Base-by-base conservation (phyloP, 2,888 invertebrate species). In the Oxytorus armatus region DNA sequence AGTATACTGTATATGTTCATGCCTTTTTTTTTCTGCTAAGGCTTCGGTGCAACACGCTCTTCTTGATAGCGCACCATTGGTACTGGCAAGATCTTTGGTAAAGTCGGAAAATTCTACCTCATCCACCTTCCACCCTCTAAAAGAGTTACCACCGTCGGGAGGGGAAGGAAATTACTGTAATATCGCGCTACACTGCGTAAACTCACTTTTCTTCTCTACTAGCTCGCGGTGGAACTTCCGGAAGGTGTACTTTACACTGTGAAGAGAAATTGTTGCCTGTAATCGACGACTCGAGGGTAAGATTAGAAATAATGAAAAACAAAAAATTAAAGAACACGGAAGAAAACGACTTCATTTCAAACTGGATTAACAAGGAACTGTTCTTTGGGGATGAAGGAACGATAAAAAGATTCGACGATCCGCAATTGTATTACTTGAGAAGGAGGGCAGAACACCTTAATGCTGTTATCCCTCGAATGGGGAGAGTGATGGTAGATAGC, bases 21-120 rank as follows among this genome's bases (percentile, higher is more conserved):
- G n/a, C 66, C 14, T 44, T 70, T 10, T 47, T 61, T 49, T 8
- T 25, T 66, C 39, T 11, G 42, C 66, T 69, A 66, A 36, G 51
- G 57, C 21, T 21, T 29, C 57, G 16, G 57, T n/a, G 39, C 18
- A 53, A 47, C 59, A 76, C 69, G 23, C 59, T 72, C 70, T 59
- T 66, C 70, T 72, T 72, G 47, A 36, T 16, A 75, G 23, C n/a
- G n/a, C 44, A 33, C 51, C 44, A 51, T 66, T 72, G 61, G 53
- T 72, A 51, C 55, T 5, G n/a, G 63, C 16, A 8, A 11, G 69
- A 66, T 72, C 47, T 76, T 70, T 53, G 51, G 21, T 39, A 47
- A 39, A 42, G 51, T 23, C 18, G 21, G 18, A 3, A 65, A 70
- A 51, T 69, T 59, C 23, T 33, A 21, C 7, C 51, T 49, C n/a